A percentile compares a stretch with the other conserved stretches of the same genome.
Conservation (phyloP, 2,797 vertebrate genomes). For the Limnodromus scolopaceus region DNA sequence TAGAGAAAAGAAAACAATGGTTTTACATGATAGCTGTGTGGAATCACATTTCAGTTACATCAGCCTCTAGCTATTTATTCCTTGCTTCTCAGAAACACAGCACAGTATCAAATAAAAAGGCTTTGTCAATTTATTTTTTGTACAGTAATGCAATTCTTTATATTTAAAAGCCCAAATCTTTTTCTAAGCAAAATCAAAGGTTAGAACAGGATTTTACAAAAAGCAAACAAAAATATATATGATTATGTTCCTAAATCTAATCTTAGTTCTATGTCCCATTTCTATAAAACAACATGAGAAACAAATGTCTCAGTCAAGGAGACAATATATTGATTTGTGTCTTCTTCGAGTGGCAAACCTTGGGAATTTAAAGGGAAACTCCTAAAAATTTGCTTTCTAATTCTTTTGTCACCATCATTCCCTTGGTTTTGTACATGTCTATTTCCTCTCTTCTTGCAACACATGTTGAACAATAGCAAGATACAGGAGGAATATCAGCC, state of each 20-base stretch:
- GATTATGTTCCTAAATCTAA: not conserved
- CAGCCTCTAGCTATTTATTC: not conserved
- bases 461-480: not conserved
- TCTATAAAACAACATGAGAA: not conserved
- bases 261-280: not conserved
- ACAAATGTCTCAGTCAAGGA: not conserved
- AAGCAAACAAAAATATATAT: not conserved
- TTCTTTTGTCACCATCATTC: not conserved
- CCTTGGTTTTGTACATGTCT: not conserved
- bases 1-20: not conserved
- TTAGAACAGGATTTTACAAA: not conserved
- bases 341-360: not conserved
- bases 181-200: not conserved
- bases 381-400: not conserved
- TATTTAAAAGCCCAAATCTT: not conserved
- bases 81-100: not conserved
- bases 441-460: not conserved
- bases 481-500: not conserved
- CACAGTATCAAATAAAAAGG: not conserved
- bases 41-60: not conserved
- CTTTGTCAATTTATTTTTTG: not conserved
- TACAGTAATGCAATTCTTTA: not conserved
- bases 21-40: not conserved
- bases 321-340: not conserved
- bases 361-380: not conserved